Evolutionary conservation across 2,888 invertebrate species (phyloP), one percentile per base, ranked within the genome.

Genomic region (Scaptomyza parva): DNA sequence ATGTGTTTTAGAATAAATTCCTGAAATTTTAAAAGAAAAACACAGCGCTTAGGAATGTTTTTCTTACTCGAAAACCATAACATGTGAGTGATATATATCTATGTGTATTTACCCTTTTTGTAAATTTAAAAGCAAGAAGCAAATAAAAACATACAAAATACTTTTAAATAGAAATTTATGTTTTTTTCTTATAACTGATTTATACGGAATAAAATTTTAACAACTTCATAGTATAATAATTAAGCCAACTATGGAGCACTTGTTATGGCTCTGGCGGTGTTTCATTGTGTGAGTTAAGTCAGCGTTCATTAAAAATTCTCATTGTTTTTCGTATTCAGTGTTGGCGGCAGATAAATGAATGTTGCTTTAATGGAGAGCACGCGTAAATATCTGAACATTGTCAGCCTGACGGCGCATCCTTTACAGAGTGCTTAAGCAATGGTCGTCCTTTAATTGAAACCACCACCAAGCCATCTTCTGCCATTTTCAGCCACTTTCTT

Each of bases 281-380:
- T 37, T 24, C 24, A 57, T 55, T 60, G 43, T 52, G 64, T 52
- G 35, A 35, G 28, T 52, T 64, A 8, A 14, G 39, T 24, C 57
- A 69, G 53, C 35, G 41, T 66, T 70, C 74, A 78, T 80, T 81
- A 78, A 78, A 76, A 78, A 76, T 80, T 76, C 61, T 18, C 59
- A 75, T 77, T 77, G 75, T 75, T 75, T 75, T 33, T 67, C 24
- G 9, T n/a, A 33, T 57, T 12, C 26, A 2, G 60, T 33, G 30
- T 48, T 52, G 67, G 65, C 55, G 64, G 66, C 51, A 76, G 61
- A 61, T 69, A 78, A 78, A 73, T 78, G 62, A 80, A 73, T 78
- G 73, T 61, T 48, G 60, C 67, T 70, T 76, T 80, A 80, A 80
- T 76, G 79, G 70, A 43, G 76, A 73, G 80, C 81, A 80, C 79